Evolutionary conservation across 2,797 vertebrate genomes (phyloP), one percentile per base, ranked within the genome.

Genomic region (Pterois miles): DNA sequence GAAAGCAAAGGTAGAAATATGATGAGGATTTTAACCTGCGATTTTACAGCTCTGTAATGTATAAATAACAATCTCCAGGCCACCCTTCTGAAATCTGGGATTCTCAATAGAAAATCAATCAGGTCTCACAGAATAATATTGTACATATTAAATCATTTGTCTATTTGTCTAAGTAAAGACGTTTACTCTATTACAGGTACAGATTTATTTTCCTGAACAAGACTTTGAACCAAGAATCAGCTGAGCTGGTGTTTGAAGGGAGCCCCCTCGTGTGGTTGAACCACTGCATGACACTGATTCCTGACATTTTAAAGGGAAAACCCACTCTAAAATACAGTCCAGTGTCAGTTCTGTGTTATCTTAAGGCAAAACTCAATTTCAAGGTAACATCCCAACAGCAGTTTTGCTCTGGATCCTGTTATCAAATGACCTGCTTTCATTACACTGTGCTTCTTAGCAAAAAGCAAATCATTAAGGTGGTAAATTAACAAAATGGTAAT

Each of bases 191-290:
- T n/a, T n/a, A n/a, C n/a, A n/a, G n/a, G n/a, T n/a, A n/a, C n/a
- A n/a, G n/a, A n/a, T n/a, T n/a, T n/a, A n/a, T n/a, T n/a, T 40
- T 40, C 5, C 36, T 38, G 14, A 43, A 43, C 36, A 13, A 43
- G 2, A 38, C 38, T 65, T 25, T n/a, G 13, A 33, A 50, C 22
- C 10, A 9, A 20, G 23, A 52, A 18, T 40, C 34, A 31, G 14
- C 12, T 40, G 5, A 23, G 20, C 38, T 4, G 8, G 5, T 13
- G 36, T 69, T 68, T 73, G 68, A 27, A 2, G 12, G 43, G 23
- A 1, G 3, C 50, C 2, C 68, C 68, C 40, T 58, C 78, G 72
- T 20, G 56, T 79, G 75, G 59, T 40, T 14, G 12, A 58, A 43
- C 3, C 29, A 3, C 8, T 53, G 29, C 50, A 67, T 64, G 5